phyloP scores from a whole-genome alignment of 1,140 invertebrate species.

The Penaeus chinensis region DNA sequence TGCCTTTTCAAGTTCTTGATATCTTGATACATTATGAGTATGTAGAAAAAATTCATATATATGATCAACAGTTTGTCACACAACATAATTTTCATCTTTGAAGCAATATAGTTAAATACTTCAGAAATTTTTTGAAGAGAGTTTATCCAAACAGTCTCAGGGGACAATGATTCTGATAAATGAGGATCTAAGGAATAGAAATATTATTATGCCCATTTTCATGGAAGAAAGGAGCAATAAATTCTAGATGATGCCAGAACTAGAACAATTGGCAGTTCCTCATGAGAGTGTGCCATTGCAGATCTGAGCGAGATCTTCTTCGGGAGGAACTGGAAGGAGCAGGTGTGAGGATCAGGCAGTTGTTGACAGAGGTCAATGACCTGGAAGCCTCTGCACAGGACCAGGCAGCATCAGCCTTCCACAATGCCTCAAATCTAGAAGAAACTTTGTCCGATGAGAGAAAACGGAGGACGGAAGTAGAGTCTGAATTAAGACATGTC shows the following conservation, averaged over 20 bases:
- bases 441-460: conserved; percentile 40
- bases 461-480: conserved; percentile 23
- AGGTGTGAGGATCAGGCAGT: conserved; percentile 71
- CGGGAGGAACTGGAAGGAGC: conserved; percentile 74
- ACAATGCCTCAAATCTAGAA: conserved; percentile 29
- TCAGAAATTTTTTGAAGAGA: too few species aligned
- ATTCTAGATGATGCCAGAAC: background rate
- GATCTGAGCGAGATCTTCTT: conserved; percentile 74
- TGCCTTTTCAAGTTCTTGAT: too few species aligned
- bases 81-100: too few species aligned
- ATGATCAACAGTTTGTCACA: too few species aligned
- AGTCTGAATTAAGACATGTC: conserved; percentile 44
- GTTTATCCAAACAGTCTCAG: too few species aligned
- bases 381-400: conserved; percentile 68
- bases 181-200: too few species aligned
- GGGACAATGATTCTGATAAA: too few species aligned
- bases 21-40: too few species aligned
- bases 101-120: too few species aligned
- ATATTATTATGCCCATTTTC: too few species aligned
- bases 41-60: too few species aligned
- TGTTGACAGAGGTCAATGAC: conserved; percentile 73
- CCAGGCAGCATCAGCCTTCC: conserved; percentile 66
- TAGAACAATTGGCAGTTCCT: background rate
- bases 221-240: too few species aligned
- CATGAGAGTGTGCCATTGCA: background rate